Conservation (phyloP, 2,797 vertebrate species). For the Trematomus bernacchii region DNA sequence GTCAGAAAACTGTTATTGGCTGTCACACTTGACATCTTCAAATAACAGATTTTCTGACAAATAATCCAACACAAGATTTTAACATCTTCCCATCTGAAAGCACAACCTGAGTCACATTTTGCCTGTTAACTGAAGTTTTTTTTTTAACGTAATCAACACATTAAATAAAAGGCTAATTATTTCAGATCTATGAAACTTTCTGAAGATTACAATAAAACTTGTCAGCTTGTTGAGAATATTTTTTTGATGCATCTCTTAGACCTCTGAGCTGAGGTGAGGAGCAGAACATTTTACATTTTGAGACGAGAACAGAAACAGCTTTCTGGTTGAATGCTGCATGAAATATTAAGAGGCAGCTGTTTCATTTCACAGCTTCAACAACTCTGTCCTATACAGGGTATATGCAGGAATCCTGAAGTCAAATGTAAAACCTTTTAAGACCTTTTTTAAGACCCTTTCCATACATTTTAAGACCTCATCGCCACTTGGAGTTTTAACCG, state of each 20-base stretch:
- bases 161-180: too few relatives aligned
- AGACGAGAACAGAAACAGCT: background rate
- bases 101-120: too few relatives aligned
- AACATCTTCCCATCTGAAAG: too few relatives aligned
- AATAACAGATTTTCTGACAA: background rate
- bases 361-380: background rate
- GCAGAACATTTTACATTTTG: conserved; percentile 3
- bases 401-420: too few relatives aligned
- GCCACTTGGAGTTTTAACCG: too few relatives aligned
- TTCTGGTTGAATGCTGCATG: conserved; percentile 12
- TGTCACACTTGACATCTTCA: background rate
- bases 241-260: background rate
- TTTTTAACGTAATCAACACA: too few relatives aligned
- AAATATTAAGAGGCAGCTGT: conserved; percentile 35
- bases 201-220: background rate
- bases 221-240: background rate
- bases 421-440: too few relatives aligned
- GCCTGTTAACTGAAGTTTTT: too few relatives aligned
- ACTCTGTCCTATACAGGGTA: background rate
- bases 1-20: background rate
- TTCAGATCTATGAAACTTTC: background rate
- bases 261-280: background rate
- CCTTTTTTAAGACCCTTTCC: too few relatives aligned
- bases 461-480: too few relatives aligned
- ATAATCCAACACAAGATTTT: background rate